Evolutionary conservation across 2,113 vertebrate species (phyloP), one percentile per base, ranked within the genome.

Genomic region (Bagarius yarrelli): DNA sequence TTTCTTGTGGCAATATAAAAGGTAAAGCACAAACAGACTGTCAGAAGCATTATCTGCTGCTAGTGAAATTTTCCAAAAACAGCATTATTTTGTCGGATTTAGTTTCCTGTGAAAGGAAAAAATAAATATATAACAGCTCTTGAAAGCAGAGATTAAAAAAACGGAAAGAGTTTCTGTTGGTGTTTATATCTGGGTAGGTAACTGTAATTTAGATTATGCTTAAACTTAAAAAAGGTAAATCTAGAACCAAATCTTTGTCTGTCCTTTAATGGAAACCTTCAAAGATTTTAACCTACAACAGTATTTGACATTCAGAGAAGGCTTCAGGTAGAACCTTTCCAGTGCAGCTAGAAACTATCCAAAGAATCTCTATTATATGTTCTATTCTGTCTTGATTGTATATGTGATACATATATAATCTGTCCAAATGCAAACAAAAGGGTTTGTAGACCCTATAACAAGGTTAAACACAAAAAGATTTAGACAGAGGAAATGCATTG

Each of bases 1-100:
- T 47, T 76, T 19, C 25, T 61, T 57, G 6, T 74, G 53, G 40
- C 9, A 71, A 76, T 34, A 69, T 74, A 70, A 66, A 81, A 57
- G 59, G 67, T 60, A 32, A 78, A 61, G 32, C 32, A 73, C 40
- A 71, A 5, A 19, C 67, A 40, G 32, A 47, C 69, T 56, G 52
- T 21, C 69, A 13, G 44, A 15, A 18, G 34, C 78, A 44, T 64
- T 8, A 30, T 66, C 59, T 63, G 44, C n/a, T 44, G 32, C 16
- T 19, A 56, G 53, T 21, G 36, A 34, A 70, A 12, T 47, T 74
- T 66, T 40, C 67, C 52, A 19, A 57, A 25, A 73, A 66, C 50
- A 25, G 19, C 55, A 25, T 66, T 83, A 50, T 66, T n/a, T 67
- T 50, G 64, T 27, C 53, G 30, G 23, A 59, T 47, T 14, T 2